Evolutionary conservation across 2,888 invertebrate species (phyloP).

Genomic region (Palloptera scutellata): DNA sequence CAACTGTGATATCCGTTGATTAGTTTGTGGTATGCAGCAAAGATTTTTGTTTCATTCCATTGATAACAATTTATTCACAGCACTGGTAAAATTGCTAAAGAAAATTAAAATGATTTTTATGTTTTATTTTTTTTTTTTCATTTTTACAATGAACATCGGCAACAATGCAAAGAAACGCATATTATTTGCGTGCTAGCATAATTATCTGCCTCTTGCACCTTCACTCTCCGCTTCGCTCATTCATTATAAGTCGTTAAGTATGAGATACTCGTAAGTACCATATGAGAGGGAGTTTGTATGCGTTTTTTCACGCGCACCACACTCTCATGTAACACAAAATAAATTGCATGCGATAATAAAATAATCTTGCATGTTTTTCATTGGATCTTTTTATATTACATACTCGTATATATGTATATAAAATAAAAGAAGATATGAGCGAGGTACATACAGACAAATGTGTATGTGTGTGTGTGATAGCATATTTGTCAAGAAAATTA

Average conservation of each 20-base stretch:
- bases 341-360: constrained; percentile 38
- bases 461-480: no score
- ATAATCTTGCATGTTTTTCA: constrained; percentile 27
- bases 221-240: no score
- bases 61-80: not conserved
- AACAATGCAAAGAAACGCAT: not conserved
- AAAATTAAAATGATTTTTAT: no score
- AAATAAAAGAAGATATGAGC: no score
- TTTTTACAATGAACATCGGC: no score
- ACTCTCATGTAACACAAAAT: constrained; percentile 25
- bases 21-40: constrained; percentile 38
- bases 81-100: no score
- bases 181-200: constrained; percentile 49
- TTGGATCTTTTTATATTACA: not conserved
- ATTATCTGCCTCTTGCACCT: constrained; percentile 40
- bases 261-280: no score
- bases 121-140: no score
- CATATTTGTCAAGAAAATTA: no score
- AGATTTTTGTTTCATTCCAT: constrained; percentile 39
- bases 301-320: constrained; percentile 13
- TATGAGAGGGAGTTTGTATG: not conserved
- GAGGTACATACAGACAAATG: no score
- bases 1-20: constrained; percentile 55
- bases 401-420: no score
- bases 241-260: no score